phyloP scores from a whole-genome alignment of 2,888 invertebrate species.

The Lydus trimaculatus region DNA sequence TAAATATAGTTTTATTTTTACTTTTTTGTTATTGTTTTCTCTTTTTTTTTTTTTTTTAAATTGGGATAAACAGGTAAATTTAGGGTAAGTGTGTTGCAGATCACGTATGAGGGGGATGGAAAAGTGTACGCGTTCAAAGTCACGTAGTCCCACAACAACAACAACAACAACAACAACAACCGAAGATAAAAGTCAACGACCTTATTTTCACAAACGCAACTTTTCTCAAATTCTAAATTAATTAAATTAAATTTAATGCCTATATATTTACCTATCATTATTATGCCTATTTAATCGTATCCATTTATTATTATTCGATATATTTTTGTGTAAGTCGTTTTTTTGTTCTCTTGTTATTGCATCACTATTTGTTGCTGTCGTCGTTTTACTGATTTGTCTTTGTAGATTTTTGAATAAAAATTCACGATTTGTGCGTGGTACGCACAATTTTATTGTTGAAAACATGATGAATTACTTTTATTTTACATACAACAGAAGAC shows the following conservation, averaged over 20 bases:
- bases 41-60: not conserved
- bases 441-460: constrained; percentile 38
- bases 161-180: constrained; percentile 9
- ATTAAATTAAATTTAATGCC: not conserved
- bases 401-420: constrained; percentile 42
- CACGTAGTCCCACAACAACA: constrained; percentile 42
- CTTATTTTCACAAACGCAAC: constrained; percentile 16
- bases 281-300: constrained; percentile 53
- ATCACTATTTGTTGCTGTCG: constrained; percentile 68
- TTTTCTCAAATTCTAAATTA: not conserved
- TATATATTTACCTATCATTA: constrained; percentile 53
- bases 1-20: not conserved
- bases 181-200: constrained; percentile 42
- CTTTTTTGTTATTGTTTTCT: not conserved
- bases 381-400: constrained; percentile 66
- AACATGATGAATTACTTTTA: constrained; percentile 35
- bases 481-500: too few species aligned
- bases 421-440: constrained; percentile 50
- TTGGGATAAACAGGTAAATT: not conserved
- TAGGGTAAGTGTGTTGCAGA: not conserved
- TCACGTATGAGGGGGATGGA: not conserved
- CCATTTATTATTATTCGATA: constrained; percentile 48
- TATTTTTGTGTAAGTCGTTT: constrained; percentile 34
- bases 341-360: constrained; percentile 63
- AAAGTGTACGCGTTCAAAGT: constrained; percentile 37